A percentile compares a stretch with the other conserved stretches of the same genome.
phyloP scores from a whole-genome alignment of 2,888 invertebrate genomes.

The Xanthorhoe spadicearia region DNA sequence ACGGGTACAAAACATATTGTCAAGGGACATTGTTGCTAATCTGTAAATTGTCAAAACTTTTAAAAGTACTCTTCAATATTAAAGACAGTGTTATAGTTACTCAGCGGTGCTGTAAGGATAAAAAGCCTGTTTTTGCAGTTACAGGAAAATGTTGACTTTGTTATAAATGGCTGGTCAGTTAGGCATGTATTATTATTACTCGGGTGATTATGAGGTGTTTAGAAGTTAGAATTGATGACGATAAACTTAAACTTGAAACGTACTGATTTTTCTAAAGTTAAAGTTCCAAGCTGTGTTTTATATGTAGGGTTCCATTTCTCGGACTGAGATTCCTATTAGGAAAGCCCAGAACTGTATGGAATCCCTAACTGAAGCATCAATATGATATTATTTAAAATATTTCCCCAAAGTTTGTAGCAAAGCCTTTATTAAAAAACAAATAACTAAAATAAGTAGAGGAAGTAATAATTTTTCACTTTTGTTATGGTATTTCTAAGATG shows the following conservation, averaged over 20 bases:
- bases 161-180: slow-evolving; percentile 22
- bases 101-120: slow-evolving; percentile 33
- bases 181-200: slow-evolving; percentile 10
- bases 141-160: slow-evolving; percentile 35
- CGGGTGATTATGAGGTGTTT: slow-evolving; percentile 18
- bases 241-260: not conserved
- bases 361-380: no score
- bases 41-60: slow-evolving; percentile 49
- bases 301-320: no score
- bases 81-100: slow-evolving; percentile 7
- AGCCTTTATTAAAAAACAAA: no score
- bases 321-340: no score
- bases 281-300: not conserved
- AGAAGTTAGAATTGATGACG: not conserved
- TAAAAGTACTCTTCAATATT: slow-evolving; percentile 1
- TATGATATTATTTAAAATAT: no score
- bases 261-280: not conserved
- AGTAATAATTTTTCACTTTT: no score
- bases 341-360: no score
- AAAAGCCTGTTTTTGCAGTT: slow-evolving; percentile 20
- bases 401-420: no score
- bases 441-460: no score
- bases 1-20: slow-evolving; percentile 96
- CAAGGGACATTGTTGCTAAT: slow-evolving; percentile 90
- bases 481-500: no score